Percentiles rank a stretch among this genome's conserved stretches.
phyloP scores from a whole-genome alignment of 2,113 vertebrate species.

The Ardeotis arabs region DNA sequence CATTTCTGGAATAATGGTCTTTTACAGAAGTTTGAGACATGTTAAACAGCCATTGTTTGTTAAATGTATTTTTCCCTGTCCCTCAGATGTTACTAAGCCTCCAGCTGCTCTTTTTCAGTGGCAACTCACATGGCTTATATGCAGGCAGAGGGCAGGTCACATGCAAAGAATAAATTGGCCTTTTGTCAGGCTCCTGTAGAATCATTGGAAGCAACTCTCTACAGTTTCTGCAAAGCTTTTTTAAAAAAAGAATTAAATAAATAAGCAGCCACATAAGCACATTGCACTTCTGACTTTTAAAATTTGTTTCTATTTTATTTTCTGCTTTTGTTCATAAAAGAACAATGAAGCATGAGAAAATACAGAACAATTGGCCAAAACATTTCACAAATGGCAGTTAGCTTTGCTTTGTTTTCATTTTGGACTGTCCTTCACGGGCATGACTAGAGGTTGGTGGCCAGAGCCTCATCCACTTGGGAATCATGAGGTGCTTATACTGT shows the following conservation, averaged over 20 bases:
- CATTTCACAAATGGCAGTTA: neutral
- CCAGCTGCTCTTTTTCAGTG: constrained; percentile 2
- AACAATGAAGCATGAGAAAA: neutral
- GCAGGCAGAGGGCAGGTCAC: neutral
- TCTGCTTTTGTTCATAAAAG: neutral
- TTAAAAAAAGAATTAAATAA: neutral
- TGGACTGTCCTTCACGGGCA: neutral
- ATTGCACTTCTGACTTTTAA: neutral
- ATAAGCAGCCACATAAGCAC: neutral
- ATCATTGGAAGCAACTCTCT: neutral
- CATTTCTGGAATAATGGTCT: neutral
- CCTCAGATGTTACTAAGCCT: neutral
- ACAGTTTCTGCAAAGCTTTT: neutral
- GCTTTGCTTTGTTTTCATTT: neutral
- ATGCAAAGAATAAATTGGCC: neutral
- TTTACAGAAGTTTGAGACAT: neutral
- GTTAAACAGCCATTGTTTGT: neutral
- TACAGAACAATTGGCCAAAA: neutral
- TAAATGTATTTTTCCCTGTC: neutral
- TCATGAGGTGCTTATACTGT: neutral
- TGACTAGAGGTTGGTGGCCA: neutral
- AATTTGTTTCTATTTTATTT: neutral
- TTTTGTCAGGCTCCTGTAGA: constrained; percentile 3
- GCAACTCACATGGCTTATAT: neutral
- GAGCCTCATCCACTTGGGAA: neutral